These are phyloP conservation scores for Morpho deidamia DNA, from an alignment of 2,888 invertebrate species.

Conservation along the genomic window DNA sequence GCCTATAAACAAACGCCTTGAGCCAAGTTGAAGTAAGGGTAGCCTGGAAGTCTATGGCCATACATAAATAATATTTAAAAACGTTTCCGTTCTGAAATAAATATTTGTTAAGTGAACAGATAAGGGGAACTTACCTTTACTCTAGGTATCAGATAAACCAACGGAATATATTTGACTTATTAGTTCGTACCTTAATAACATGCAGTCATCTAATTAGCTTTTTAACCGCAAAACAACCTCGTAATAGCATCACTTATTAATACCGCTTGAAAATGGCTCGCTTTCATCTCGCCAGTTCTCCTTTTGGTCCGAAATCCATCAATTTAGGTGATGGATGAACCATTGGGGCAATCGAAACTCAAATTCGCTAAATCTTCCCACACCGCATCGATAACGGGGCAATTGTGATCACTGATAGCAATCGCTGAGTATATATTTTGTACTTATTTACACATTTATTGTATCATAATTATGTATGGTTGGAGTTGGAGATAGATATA, in stretches of 20 bases:
- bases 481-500: too few relatives aligned
- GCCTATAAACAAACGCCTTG: too few relatives aligned
- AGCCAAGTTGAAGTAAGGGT: too few relatives aligned
- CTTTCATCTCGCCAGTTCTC: conserved; percentile 65
- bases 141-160: too few relatives aligned
- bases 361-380: conserved; percentile 79
- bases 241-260: conserved; percentile 61
- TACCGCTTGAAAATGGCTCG: conserved; percentile 59
- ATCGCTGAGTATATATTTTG: not conserved
- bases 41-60: too few relatives aligned
- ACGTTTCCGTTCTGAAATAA: too few relatives aligned
- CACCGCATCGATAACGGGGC: conserved; percentile 64
- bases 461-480: too few relatives aligned
- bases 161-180: not conserved
- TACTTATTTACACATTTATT: too few relatives aligned
- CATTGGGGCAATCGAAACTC: conserved; percentile 71
- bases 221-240: conserved; percentile 36
- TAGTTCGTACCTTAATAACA: not conserved
- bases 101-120: too few relatives aligned
- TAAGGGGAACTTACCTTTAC: too few relatives aligned
- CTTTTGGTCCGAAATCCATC: conserved; percentile 75
- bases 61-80: too few relatives aligned
- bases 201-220: conserved; percentile 15
- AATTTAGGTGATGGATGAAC: conserved; percentile 75
- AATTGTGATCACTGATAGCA: not conserved